A percentile compares a stretch with the other conserved stretches of the same genome.
These are phyloP conservation scores for Chorisops tibialis DNA, from an alignment of 2,888 invertebrate genomes.

Conservation along the genomic window DNA sequence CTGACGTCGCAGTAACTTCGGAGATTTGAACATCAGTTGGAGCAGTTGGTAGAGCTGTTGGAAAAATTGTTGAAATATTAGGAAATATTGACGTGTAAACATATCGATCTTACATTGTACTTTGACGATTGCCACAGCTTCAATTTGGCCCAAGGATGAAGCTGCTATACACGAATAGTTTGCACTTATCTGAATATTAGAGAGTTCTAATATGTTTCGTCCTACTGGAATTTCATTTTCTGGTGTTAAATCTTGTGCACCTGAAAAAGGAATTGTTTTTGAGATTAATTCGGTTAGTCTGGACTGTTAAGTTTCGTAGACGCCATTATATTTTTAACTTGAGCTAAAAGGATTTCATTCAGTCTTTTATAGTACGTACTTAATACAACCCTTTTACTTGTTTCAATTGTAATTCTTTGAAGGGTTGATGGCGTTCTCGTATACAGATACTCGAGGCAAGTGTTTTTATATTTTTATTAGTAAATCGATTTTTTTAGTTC, in stretches of 20 bases:
- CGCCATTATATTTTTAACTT: too few species aligned
- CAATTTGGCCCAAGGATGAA: slow-evolving; percentile 89
- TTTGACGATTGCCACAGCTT: slow-evolving; percentile 82
- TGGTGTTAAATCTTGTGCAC: slow-evolving; percentile 78
- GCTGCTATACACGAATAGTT: slow-evolving; percentile 97
- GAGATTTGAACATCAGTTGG: slow-evolving; percentile 87
- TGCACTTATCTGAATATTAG: slow-evolving; percentile 84
- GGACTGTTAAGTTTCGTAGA: too few species aligned
- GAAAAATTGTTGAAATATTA: not conserved
- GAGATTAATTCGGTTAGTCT: too few species aligned
- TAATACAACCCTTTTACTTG: too few species aligned
- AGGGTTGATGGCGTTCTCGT: too few species aligned
- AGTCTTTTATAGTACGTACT: too few species aligned
- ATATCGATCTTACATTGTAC: slow-evolving; percentile 80
- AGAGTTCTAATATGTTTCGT: slow-evolving; percentile 80
- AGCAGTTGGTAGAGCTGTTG: slow-evolving; percentile 80
- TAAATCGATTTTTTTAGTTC: too few species aligned
- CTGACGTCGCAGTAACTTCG: slow-evolving; percentile 90
- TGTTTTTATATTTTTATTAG: too few species aligned
- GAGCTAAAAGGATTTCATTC: too few species aligned
- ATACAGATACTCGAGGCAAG: too few species aligned
- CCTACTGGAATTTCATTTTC: slow-evolving; percentile 84
- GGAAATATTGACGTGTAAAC: not conserved
- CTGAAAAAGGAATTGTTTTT: too few species aligned
- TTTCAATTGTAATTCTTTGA: too few species aligned